Conservation (phyloP, 2,888 invertebrate species). For the Chamaedrilus cognettii region DNA sequence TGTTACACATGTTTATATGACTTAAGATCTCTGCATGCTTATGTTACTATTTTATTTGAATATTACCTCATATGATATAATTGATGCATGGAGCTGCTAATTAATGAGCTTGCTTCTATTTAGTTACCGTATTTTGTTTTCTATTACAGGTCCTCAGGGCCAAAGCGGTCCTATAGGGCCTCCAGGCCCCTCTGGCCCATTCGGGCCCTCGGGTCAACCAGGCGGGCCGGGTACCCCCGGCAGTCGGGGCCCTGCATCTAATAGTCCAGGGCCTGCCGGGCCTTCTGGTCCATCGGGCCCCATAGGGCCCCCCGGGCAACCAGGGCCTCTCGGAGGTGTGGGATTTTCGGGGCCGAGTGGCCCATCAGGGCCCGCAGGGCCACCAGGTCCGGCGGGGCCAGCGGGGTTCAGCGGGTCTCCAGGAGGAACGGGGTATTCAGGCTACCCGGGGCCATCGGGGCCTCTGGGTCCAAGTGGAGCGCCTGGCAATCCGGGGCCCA, state of each 20-base stretch:
- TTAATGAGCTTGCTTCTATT: too few relatives aligned
- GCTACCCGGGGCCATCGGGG: slow-evolving; percentile 23
- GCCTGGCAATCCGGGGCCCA: slow-evolving; percentile 12
- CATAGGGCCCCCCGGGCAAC: slow-evolving; percentile 14
- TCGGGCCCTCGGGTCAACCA: slow-evolving; percentile 24
- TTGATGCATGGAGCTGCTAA: too few relatives aligned
- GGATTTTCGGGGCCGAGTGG: slow-evolving; percentile 9
- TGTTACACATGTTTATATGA: too few relatives aligned
- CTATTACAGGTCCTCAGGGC: slow-evolving; percentile 23
- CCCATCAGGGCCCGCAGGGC: slow-evolving; percentile 19
- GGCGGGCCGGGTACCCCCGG: slow-evolving; percentile 36
- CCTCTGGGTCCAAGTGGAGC: slow-evolving; percentile 6
- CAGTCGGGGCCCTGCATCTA: slow-evolving; percentile 29
- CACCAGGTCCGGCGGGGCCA: slow-evolving; percentile 12
- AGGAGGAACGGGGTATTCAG: slow-evolving; percentile 24
- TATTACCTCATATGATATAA: too few relatives aligned
- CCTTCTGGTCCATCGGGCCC: slow-evolving; percentile 17
- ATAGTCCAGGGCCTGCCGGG: slow-evolving; percentile 11
- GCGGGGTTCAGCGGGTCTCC: slow-evolving; percentile 59
- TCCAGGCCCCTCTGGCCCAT: slow-evolving; percentile 26
- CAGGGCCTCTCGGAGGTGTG: slow-evolving; percentile 8
- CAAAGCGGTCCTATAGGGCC: slow-evolving; percentile 20
- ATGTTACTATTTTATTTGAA: too few relatives aligned
- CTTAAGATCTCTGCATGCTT: too few relatives aligned
- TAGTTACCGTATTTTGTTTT: too few relatives aligned